Percentiles rank a stretch among this genome's conserved stretches.
Evolutionary conservation across 2,797 vertebrate species (phyloP).

Genomic region (Lycodopsis pacificus): DNA sequence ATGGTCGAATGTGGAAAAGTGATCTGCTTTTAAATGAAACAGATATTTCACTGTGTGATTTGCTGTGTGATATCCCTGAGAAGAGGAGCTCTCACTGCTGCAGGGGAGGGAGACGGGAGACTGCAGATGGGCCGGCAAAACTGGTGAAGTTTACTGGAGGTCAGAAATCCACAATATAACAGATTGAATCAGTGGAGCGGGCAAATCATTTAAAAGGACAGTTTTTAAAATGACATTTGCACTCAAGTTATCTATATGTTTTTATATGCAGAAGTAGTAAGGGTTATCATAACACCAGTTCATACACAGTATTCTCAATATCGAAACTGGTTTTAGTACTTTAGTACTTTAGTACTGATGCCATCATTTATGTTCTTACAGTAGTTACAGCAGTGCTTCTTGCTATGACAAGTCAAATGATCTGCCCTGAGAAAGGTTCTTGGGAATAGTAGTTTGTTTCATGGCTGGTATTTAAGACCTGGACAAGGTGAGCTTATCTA

Average conservation of each 20-base stretch:
- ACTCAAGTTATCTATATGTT: background rate
- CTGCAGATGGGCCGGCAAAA: constrained; percentile 21
- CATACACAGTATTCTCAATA: background rate
- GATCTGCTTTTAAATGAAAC: constrained; percentile 81
- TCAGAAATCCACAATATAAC: constrained; percentile 32
- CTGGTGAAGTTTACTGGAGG: constrained; percentile 54
- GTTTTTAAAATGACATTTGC: background rate
- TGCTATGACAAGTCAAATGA: background rate
- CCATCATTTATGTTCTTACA: background rate
- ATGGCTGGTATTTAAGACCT: background rate
- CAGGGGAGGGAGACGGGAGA: constrained; percentile 35
- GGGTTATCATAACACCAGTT: background rate
- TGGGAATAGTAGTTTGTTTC: background rate
- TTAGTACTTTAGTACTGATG: background rate
- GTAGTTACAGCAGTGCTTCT: background rate
- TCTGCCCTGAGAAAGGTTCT: background rate
- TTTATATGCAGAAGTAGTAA: background rate
- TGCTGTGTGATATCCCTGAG: constrained; percentile 86
- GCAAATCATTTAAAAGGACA: background rate
- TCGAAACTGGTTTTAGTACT: background rate
- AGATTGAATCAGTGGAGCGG: constrained; percentile 5
- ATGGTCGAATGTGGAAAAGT: constrained; percentile 82
- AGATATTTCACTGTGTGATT: constrained; percentile 70
- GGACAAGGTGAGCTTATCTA: background rate
- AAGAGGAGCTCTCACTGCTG: constrained; percentile 70